A percentile compares a stretch with the other conserved stretches of the same genome.
These are phyloP conservation scores for Pseudomugil gertrudae DNA, from an alignment of 2,797 vertebrate genomes.

Conservation along the genomic window DNA sequence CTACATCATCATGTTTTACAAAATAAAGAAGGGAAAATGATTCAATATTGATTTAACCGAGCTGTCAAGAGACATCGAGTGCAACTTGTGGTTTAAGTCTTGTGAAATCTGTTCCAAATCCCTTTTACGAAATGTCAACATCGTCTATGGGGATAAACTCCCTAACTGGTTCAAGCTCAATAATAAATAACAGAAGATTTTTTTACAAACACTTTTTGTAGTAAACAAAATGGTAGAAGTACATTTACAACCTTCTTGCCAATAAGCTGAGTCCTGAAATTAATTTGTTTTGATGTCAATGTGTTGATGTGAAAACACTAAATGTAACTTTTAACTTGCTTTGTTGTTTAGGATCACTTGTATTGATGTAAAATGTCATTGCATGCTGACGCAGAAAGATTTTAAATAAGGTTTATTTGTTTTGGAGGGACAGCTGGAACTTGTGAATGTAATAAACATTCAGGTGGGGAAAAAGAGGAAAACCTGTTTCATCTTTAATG, in stretches of 20 bases:
- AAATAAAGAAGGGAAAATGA: neutral
- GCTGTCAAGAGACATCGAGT: slow-evolving; percentile 31
- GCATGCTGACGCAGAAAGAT: slow-evolving; percentile 32
- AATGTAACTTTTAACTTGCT: slow-evolving; percentile 19
- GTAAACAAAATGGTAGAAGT: neutral
- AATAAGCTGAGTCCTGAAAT: slow-evolving; percentile 30
- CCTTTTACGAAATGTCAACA: slow-evolving; percentile 58
- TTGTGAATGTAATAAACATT: slow-evolving; percentile 4
- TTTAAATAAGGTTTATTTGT: slow-evolving; percentile 24
- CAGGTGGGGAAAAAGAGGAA: neutral
- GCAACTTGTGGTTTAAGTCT: slow-evolving; percentile 39
- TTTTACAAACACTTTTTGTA: slow-evolving; percentile 15
- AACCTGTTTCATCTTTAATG: slow-evolving; percentile 10
- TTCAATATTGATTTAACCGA: slow-evolving; percentile 27
- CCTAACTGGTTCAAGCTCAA: slow-evolving; percentile 30
- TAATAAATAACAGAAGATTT: slow-evolving; percentile 38
- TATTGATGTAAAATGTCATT: slow-evolving; percentile 31
- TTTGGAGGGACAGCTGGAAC: neutral
- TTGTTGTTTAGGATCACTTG: slow-evolving; percentile 1
- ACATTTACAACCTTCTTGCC: slow-evolving; percentile 9
- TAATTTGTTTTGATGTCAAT: slow-evolving; percentile 34
- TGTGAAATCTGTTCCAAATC: slow-evolving; percentile 50
- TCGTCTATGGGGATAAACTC: slow-evolving; percentile 39
- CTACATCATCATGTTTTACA: neutral
- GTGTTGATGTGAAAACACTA: slow-evolving; percentile 27